phyloP scores from a whole-genome alignment of 2,797 vertebrate species.

The Paedocypris micromegethes region DNA sequence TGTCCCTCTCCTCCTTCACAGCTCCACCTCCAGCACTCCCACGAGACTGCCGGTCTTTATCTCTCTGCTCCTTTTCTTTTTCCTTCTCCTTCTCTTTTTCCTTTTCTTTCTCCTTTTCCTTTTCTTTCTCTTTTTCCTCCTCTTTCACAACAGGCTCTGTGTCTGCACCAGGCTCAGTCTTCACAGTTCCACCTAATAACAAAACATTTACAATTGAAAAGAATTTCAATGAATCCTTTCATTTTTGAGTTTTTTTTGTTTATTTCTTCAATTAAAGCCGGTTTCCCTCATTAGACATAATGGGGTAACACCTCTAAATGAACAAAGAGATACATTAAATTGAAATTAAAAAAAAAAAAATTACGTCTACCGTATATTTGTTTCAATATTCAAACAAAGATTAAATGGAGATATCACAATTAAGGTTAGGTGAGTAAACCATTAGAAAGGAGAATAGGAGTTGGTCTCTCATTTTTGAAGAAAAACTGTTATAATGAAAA shows the following conservation, averaged over 20 bases:
- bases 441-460: no score
- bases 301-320: no score
- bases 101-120: slow-evolving; percentile 68
- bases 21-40: slow-evolving; percentile 52
- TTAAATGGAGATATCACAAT: no score
- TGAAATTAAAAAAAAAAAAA: no score
- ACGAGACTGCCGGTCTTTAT: slow-evolving; percentile 62
- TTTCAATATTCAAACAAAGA: no score
- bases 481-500: no score
- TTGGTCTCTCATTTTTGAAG: no score
- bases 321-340: no score
- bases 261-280: no score
- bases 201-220: neutral
- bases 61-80: slow-evolving; percentile 71
- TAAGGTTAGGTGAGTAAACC: no score
- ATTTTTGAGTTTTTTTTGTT: neutral
- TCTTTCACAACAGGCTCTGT: slow-evolving; percentile 77
- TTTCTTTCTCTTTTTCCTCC: slow-evolving; percentile 79
- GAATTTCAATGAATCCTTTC: neutral
- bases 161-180: slow-evolving; percentile 68
- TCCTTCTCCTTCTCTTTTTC: slow-evolving; percentile 68
- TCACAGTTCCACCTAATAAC: slow-evolving; percentile 57
- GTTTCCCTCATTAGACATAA: no score
- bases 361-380: no score
- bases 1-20: slow-evolving; percentile 71